Conservation (phyloP, 2,888 invertebrate species). For the Malacosoma neustria region DNA sequence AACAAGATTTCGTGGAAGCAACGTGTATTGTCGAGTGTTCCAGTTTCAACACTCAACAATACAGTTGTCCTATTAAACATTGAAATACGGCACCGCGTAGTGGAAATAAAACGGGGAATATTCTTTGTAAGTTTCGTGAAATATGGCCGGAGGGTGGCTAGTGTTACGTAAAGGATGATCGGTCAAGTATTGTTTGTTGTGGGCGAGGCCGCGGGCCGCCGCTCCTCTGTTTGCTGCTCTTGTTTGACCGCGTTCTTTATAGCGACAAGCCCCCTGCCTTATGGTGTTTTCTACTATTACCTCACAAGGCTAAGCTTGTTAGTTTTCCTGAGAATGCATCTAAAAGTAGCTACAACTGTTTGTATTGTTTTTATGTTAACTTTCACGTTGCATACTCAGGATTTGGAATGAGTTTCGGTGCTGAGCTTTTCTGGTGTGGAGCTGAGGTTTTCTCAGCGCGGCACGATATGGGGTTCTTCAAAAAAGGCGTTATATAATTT, state of each 20-base stretch:
- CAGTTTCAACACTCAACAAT: neutral
- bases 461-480: no score
- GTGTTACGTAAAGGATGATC: constrained; percentile 41
- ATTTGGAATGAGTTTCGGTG: no score
- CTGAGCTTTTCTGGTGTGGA: no score
- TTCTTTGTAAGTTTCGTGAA: constrained; percentile 20
- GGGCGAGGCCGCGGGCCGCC: constrained; percentile 40
- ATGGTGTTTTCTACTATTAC: no score
- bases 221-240: constrained; percentile 53
- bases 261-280: constrained; percentile 33
- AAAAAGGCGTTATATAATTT: no score
- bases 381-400: no score
- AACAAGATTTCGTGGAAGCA: neutral
- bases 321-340: no score
- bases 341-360: no score
- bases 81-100: neutral
- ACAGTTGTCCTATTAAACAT: neutral
- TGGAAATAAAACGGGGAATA: constrained; percentile 13
- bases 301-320: no score
- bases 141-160: constrained; percentile 20
- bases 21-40: neutral
- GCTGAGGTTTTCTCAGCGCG: no score
- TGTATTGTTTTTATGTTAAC: no score
- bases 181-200: constrained; percentile 58
- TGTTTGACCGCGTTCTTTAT: constrained; percentile 66